Conservation (phyloP, 64 coral and sea anemone genomes). For the Anthopleura sola region DNA sequence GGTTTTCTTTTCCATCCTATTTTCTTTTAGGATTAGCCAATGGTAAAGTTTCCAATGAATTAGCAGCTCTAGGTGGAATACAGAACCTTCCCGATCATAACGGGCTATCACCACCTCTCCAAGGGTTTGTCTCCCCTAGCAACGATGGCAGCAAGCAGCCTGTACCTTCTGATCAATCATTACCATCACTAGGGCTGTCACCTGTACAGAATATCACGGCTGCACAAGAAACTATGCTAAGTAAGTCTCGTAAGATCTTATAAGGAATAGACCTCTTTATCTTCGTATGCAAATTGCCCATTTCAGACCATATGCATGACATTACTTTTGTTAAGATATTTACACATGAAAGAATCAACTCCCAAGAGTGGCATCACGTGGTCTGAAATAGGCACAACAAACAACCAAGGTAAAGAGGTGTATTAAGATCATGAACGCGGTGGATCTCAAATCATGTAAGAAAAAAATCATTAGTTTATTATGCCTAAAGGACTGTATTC, state of each 20-base stretch:
- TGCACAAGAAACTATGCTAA: neutral
- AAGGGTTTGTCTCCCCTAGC: conserved; percentile 8
- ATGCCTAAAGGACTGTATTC: no score
- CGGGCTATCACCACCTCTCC: neutral
- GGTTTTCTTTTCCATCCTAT: neutral
- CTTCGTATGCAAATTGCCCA: no score
- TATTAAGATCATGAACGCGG: no score
- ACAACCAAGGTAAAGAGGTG: no score
- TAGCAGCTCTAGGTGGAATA: conserved; percentile 6
- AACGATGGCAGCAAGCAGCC: neutral
- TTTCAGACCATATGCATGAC: no score
- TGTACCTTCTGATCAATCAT: neutral
- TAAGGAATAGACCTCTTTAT: no score
- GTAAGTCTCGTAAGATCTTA: neutral
- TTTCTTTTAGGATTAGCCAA: neutral
- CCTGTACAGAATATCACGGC: neutral
- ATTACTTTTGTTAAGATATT: no score
- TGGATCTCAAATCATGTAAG: no score
- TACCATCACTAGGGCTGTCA: neutral
- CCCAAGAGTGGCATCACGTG: no score
- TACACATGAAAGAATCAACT: no score
- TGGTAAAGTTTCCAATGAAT: conserved; percentile 6
- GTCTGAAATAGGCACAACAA: no score
- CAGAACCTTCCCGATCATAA: neutral
- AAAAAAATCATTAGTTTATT: no score